phyloP scores from a whole-genome alignment of 2,888 invertebrate genomes.

The Mesorhabditis spiculigera region DNA sequence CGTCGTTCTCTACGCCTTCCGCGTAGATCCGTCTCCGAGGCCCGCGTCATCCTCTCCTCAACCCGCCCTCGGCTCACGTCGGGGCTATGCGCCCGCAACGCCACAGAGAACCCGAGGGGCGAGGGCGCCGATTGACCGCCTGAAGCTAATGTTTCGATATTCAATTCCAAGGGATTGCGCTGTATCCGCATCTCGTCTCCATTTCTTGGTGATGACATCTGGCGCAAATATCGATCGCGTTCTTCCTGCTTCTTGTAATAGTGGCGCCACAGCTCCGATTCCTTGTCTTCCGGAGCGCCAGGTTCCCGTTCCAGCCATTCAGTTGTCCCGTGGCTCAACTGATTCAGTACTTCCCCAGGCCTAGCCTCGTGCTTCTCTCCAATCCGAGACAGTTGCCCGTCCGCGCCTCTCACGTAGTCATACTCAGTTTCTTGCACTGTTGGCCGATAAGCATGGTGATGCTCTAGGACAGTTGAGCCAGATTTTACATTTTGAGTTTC shows the following conservation, averaged over 20 bases:
- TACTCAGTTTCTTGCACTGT: too few relatives aligned
- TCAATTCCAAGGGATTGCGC: background rate
- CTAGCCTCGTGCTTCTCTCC: too few relatives aligned
- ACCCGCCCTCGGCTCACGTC: background rate
- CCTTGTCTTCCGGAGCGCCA: too few relatives aligned
- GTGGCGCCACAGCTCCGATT: background rate
- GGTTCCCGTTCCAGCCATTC: too few relatives aligned
- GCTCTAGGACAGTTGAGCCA: background rate
- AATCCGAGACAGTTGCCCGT: too few relatives aligned
- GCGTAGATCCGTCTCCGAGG: conserved; percentile 22
- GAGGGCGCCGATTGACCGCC: conserved; percentile 8
- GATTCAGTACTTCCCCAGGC: too few relatives aligned
- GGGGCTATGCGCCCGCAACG: conserved; percentile 33
- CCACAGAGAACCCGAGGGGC: conserved; percentile 30
- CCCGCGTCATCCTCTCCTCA: conserved; percentile 11
- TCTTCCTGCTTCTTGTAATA: background rate
- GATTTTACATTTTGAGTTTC: background rate
- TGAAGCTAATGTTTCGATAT: conserved; percentile 8
- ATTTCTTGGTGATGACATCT: background rate
- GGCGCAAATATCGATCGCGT: background rate
- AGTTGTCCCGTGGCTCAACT: too few relatives aligned
- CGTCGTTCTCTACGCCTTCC: conserved; percentile 24
- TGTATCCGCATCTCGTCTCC: too few relatives aligned
- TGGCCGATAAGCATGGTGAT: too few relatives aligned
- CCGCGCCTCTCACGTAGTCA: too few relatives aligned